A percentile compares a stretch with the other conserved stretches of the same genome.
These are phyloP conservation scores for Ostrea denselamellosa DNA, from an alignment of 1,140 invertebrate genomes.

Conservation along the genomic window DNA sequence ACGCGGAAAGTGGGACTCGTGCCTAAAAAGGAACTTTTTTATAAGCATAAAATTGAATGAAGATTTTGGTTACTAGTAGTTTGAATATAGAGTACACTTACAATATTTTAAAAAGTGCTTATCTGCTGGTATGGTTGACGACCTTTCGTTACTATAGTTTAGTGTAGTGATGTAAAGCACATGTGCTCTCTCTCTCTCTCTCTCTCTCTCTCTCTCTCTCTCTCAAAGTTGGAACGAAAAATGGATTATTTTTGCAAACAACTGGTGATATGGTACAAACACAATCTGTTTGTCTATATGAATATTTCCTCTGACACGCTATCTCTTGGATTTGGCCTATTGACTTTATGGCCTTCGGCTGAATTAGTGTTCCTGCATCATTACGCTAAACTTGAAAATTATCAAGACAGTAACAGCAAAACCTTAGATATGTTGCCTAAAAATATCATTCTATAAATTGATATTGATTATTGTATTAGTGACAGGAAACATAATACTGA, in stretches of 20 bases:
- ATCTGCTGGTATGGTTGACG: too few relatives aligned
- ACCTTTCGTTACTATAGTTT: too few relatives aligned
- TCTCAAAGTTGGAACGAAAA: neutral
- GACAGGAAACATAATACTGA: neutral
- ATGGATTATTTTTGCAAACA: neutral
- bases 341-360: neutral
- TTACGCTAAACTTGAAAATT: conserved; percentile 3
- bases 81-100: neutral
- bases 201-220: neutral
- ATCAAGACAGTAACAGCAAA: neutral
- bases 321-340: conserved; percentile 29
- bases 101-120: too few relatives aligned
- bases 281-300: neutral
- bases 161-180: too few relatives aligned
- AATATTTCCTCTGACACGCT: conserved; percentile 17
- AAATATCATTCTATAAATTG: conserved; percentile 13
- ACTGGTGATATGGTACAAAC: neutral
- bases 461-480: neutral
- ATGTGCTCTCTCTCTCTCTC: neutral
- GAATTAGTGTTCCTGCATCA: neutral
- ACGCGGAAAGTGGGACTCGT: too few relatives aligned
- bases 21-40: too few relatives aligned
- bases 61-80: too few relatives aligned
- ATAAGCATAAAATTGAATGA: too few relatives aligned
- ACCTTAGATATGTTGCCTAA: conserved; percentile 2